Evolutionary conservation across 2,888 invertebrate species (phyloP).

Genomic region (Diloba caeruleocephala): DNA sequence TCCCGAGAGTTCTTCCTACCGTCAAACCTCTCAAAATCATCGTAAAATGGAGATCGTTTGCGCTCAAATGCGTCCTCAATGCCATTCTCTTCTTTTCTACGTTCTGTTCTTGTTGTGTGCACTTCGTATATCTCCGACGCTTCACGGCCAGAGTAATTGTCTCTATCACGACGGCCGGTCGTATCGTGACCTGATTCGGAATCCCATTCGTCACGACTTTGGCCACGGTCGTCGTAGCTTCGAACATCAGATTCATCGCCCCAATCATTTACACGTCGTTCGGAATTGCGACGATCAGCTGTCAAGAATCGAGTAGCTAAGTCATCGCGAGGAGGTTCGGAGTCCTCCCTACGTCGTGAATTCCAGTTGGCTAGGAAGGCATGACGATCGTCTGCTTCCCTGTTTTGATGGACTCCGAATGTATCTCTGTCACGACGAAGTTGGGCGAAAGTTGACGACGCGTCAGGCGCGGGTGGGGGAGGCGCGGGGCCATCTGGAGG

Average conservation of each 20-base stretch:
- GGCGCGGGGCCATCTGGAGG: conserved; percentile 91
- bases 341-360: conserved; percentile 79
- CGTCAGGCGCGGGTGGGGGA: conserved; percentile 87
- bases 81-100: conserved; percentile 78
- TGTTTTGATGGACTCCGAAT: conserved; percentile 92
- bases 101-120: conserved; percentile 75
- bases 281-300: conserved; percentile 71
- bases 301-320: conserved; percentile 82
- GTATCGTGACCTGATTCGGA: conserved; percentile 81
- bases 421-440: conserved; percentile 92
- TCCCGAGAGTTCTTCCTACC: conserved; percentile 86
- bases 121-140: conserved; percentile 86
- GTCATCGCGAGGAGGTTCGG: conserved; percentile 78
- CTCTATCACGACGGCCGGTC: conserved; percentile 72
- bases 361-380: conserved; percentile 87
- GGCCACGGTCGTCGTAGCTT: conserved; percentile 76
- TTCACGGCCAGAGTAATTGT: conserved; percentile 80
- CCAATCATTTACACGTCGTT: conserved; percentile 77
- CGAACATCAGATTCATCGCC: conserved; percentile 80
- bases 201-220: conserved; percentile 83
- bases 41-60: conserved; percentile 79
- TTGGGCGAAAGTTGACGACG: conserved; percentile 90
- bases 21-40: conserved; percentile 84
- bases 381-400: conserved; percentile 88
- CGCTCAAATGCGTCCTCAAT: conserved; percentile 75